Conservation (phyloP, 2,113 vertebrate genomes). For the Tichodroma muraria region DNA sequence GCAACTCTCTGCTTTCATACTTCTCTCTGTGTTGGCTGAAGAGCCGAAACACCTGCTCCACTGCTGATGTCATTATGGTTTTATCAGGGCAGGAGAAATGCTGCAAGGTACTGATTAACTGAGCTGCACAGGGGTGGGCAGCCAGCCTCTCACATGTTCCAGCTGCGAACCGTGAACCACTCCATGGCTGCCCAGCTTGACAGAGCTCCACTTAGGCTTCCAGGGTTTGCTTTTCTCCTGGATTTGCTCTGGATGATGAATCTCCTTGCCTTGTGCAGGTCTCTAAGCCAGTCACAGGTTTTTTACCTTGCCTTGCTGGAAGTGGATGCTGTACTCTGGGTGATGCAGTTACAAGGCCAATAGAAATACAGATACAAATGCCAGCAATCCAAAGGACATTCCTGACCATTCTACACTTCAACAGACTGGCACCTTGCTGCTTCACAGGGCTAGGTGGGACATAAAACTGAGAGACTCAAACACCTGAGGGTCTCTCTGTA, state of each 20-base stretch:
- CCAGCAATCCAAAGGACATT: neutral
- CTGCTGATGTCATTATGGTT: neutral
- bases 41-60: neutral
- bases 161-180: rapidly evolving
- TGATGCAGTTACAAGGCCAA: neutral
- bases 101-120: neutral
- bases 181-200: neutral
- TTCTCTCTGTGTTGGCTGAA: neutral
- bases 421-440: neutral
- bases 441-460: neutral
- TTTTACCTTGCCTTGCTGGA: neutral
- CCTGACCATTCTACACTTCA: rapidly evolving
- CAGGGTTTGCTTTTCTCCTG: neutral
- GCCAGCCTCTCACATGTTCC: neutral
- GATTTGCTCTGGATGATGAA: neutral
- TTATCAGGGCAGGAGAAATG: neutral
- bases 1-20: neutral
- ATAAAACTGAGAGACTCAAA: neutral
- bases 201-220: neutral
- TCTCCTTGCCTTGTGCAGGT: neutral
- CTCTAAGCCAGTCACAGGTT: neutral
- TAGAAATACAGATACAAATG: neutral
- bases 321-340: neutral
- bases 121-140: neutral
- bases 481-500: neutral